Percentiles rank a stretch among this genome's conserved stretches.
phyloP scores from a whole-genome alignment of 92 coral and sea anemone species.

The Scolanthus callimorphus region DNA sequence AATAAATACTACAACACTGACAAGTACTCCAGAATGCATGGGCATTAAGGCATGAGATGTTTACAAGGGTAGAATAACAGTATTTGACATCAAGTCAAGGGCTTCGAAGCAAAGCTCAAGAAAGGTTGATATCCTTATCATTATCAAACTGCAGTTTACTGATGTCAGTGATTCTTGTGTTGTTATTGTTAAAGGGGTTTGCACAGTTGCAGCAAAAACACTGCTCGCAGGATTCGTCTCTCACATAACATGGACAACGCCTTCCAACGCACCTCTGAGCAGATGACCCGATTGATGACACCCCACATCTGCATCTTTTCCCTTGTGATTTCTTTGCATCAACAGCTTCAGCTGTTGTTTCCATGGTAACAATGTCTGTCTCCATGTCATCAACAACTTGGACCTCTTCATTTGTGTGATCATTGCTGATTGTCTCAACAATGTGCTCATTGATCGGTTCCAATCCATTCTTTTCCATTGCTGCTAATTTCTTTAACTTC shows the following conservation, averaged over 20 bases:
- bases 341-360: conserved; percentile 1
- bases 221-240: conserved; percentile 52
- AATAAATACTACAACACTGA: too few relatives aligned
- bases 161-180: conserved; percentile 18
- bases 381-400: conserved; percentile 46
- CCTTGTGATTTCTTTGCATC: conserved; percentile 27
- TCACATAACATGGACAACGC: conserved; percentile 76
- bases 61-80: too few relatives aligned
- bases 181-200: conserved; percentile 75
- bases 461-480: neutral
- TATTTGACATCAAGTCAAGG: too few relatives aligned
- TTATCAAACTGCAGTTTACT: too few relatives aligned
- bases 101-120: too few relatives aligned
- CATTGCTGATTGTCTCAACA: conserved; percentile 30
- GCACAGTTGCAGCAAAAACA: conserved; percentile 74
- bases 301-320: conserved; percentile 63
- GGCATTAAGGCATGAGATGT: too few relatives aligned
- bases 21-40: too few relatives aligned
- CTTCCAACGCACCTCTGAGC: conserved; percentile 43
- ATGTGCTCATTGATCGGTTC: conserved; percentile 10
- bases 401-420: conserved; percentile 33
- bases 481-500: conserved; percentile 26
- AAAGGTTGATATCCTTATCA: too few relatives aligned
- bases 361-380: neutral
- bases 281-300: conserved; percentile 30